Base-by-base conservation (phyloP, 1,140 invertebrate genomes). In the Tribolium castaneum region DNA sequence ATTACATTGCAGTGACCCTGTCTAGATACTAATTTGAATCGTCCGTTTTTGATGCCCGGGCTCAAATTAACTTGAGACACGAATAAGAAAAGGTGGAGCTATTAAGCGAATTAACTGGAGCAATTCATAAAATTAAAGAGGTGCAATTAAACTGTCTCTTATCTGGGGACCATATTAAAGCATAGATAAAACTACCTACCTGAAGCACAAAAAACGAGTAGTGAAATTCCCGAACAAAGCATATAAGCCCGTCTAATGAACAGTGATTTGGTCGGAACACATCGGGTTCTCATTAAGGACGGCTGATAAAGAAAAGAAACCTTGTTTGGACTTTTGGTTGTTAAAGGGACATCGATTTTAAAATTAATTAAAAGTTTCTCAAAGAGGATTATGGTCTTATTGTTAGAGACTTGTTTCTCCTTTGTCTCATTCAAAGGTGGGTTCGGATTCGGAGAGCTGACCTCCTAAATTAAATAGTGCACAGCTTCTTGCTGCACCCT, bases 311-410 rank as follows among this genome's bases (percentile, higher is more conserved):
- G 74, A 34, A 79, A 76, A 72, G 30, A 72, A 71, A 71, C 62
- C 66, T 59, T 76, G 50, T 79, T 72, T 75, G 66, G 62, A 45
- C 51, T 75, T 79, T 71, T 75, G 34, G 49, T 39, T 76, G 70
- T 66, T 79, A 70, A 78, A 78, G 51, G 66, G 78, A 79, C 70
- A 76, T 54, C 50, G 70, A 71, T 76, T 76, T 79, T 79, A 76
- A 79, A 79, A 79, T 79, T 76, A 79, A 79, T 79, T 79, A 79
- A 79, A 79, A 79, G 62, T 79, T 79, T 76, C 74, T 25, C 52
- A 76, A 76, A 79, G 78, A 76, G 74, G 74, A 76, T 78, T 76
- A 79, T 62, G 74, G 74, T 76, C 25, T 76, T 62, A 76, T 39
- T 34, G 39, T 45, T 73, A 54, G 50, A 35, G 73, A 59, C 54